A percentile compares a stretch with the other conserved stretches of the same genome.
Conservation (phyloP, 2,113 vertebrate genomes). For the Probosciger aterrimus region DNA sequence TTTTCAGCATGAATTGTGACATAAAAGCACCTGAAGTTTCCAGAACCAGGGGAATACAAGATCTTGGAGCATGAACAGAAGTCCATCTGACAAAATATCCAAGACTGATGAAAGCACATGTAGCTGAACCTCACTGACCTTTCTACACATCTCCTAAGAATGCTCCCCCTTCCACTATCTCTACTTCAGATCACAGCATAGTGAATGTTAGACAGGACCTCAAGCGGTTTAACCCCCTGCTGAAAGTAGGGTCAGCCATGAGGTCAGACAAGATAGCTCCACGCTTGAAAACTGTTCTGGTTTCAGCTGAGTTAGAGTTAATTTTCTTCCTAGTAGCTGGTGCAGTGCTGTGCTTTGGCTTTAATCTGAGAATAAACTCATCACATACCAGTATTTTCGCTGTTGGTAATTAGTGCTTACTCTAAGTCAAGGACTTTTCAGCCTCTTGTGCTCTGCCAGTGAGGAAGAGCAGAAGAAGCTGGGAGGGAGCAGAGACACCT, state of each 20-base stretch:
- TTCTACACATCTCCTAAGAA: background rate
- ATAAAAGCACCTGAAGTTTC: background rate
- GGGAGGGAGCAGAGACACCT: background rate
- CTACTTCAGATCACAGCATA: background rate
- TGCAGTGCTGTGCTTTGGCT: background rate
- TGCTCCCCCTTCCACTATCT: background rate
- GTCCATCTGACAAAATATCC: background rate
- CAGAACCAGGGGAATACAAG: background rate
- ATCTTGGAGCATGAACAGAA: background rate
- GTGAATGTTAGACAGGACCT: background rate
- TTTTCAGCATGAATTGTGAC: background rate
- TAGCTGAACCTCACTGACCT: background rate
- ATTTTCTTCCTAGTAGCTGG: background rate
- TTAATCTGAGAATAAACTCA: background rate
- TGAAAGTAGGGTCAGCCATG: background rate
- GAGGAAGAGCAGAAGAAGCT: background rate
- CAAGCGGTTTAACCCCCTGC: background rate
- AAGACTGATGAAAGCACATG: background rate
- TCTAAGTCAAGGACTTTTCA: background rate
- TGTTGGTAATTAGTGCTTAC: background rate
- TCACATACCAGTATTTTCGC: background rate
- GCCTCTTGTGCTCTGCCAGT: background rate
- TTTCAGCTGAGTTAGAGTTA: background rate
- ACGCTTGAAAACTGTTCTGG: background rate
- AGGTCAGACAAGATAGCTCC: background rate